A percentile compares a stretch with the other conserved stretches of the same genome.
phyloP scores from a whole-genome alignment of 2,113 vertebrate species.

The Montifringilla adamsi region DNA sequence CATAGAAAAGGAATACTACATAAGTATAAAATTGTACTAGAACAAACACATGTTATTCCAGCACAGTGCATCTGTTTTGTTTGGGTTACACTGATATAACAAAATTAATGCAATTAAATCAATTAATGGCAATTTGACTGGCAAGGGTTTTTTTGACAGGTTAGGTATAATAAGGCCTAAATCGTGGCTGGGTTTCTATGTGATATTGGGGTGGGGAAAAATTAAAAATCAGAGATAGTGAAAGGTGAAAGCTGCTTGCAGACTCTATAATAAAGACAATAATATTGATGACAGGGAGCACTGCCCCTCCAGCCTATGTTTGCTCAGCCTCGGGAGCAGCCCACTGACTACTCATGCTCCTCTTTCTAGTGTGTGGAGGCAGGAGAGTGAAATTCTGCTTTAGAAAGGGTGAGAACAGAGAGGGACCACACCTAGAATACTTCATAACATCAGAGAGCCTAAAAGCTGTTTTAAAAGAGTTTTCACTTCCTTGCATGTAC shows the following conservation, averaged over 20 bases:
- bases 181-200: background rate
- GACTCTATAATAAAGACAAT: background rate
- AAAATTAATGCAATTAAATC: background rate
- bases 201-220: background rate
- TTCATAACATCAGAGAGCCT: background rate
- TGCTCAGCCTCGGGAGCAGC: background rate
- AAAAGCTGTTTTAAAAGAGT: background rate
- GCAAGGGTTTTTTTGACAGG: background rate
- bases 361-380: background rate
- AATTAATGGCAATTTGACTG: background rate
- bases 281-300: background rate
- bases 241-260: background rate
- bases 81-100: background rate
- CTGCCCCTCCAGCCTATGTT: background rate
- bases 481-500: background rate
- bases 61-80: background rate
- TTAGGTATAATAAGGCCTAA: background rate
- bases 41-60: background rate
- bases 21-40: background rate
- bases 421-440: background rate
- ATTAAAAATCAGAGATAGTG: background rate
- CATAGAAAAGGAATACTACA: background rate
- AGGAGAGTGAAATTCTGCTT: background rate
- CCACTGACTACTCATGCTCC: background rate
- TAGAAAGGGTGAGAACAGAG: background rate